Base-by-base conservation (phyloP, 2,797 vertebrate species). In the Falco novaeseelandiae region DNA sequence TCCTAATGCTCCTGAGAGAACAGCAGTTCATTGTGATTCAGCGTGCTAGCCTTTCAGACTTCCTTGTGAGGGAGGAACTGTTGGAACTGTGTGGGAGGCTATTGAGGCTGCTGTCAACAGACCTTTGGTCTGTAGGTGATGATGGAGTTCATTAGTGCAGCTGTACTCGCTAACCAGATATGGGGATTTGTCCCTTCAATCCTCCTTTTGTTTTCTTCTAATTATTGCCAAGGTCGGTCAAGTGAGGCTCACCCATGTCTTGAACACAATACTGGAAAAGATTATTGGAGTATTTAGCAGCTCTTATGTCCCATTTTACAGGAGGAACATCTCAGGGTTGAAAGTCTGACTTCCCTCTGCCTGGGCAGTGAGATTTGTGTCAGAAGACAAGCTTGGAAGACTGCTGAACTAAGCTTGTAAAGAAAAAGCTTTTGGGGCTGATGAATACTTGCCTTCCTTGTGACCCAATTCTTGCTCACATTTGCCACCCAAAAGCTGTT, bases 251-350 rank as follows among this genome's bases (percentile, higher is more conserved):
- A 3, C 16, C 44, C 20, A 2, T 19, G 32, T 26, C 21, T 57
- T 18, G 52, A 81, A 32, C 36, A 40, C 30, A 40, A 17, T 46
- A 63, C 30, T 22, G 26, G 34, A 44, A 30, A 36, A 55, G 51
- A 4, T 80, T 22, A 17, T 26, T 44, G 36, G 44, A 38, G 30
- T 44, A 27, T 77, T 63, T 22, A 25, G 70, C 2, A 2, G 58
- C 30, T 83, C 27, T 55, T 0, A 0, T 44, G 32, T 30, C 65
- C 54, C 3, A 0, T 49, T 89, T 59, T 78, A 40, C 0, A 1
- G 40, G 19, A 83, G 59, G 42, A 87, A 8, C 23, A 29, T 49
- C n/a, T 76, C 30, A n/a, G 63, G 14, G 3, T 3, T 73, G 26
- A 70, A 44, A 62, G 25, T 49, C 44, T 67, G 62, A 16, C 42